phyloP scores from a whole-genome alignment of 53 echinoderm and acorn worm species.

The Echinometra lucunter region DNA sequence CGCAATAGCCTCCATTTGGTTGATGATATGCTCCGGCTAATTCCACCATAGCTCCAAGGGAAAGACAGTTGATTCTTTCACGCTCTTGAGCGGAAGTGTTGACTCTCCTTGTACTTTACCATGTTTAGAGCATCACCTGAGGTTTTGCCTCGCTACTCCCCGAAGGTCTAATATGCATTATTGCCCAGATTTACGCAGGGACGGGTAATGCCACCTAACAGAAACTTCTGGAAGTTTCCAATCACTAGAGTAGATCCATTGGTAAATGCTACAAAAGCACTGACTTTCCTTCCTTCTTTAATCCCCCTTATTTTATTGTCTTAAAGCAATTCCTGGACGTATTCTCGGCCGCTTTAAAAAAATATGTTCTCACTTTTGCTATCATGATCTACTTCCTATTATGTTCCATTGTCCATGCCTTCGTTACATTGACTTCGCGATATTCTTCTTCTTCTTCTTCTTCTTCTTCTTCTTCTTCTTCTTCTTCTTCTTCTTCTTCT shows the following conservation, averaged over 20 bases:
- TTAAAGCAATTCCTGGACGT: no score
- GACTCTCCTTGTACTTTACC: not conserved
- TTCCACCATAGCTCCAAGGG: not conserved
- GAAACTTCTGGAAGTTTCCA: not conserved
- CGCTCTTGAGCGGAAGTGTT: not conserved
- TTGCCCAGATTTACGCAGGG: not conserved
- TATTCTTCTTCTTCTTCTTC: not conserved
- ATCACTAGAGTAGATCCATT: not conserved
- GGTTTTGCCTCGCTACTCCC: not conserved
- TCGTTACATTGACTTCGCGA: no score
- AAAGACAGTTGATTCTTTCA: not conserved
- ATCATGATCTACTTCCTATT: no score
- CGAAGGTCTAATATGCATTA: constrained; percentile 15
- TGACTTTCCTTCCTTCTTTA: not conserved
- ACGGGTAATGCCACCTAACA: not conserved
- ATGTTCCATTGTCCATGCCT: no score
- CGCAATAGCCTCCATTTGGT: not conserved
- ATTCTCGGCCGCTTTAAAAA: no score
- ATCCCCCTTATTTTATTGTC: no score
- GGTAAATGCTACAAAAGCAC: not conserved
- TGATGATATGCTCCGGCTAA: not conserved
- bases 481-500: not conserved
- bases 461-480: not conserved
- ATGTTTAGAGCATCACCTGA: not conserved
- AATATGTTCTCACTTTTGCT: no score